A percentile compares a stretch with the other conserved stretches of the same genome.
Conservation (phyloP, 2,113 vertebrate genomes). For the Pristiophorus japonicus region DNA sequence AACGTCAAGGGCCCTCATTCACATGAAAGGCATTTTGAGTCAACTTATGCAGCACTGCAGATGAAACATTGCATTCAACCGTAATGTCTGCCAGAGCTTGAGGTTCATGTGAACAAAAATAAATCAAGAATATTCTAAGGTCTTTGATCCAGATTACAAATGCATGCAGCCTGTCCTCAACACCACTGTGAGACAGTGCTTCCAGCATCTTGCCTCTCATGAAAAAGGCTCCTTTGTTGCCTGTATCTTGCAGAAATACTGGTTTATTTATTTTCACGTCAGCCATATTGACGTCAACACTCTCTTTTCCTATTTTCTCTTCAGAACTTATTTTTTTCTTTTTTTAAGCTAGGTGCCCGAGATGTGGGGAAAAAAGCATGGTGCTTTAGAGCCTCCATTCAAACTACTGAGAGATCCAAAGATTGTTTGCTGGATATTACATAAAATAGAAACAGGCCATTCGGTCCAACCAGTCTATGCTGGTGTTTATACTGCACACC, state of each 20-base stretch:
- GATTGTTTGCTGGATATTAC: not conserved
- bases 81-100: not conserved
- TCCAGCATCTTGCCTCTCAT: not conserved
- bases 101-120: not conserved
- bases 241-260: not conserved
- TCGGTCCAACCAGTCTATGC: not conserved
- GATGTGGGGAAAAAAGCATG: not conserved
- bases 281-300: not conserved
- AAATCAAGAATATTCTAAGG: constrained; percentile 19
- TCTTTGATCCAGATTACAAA: not conserved
- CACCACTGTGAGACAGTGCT: not conserved
- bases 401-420: not conserved
- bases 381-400: not conserved
- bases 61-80: not conserved
- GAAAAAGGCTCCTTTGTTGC: not conserved
- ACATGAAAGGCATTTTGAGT: constrained; percentile 9
- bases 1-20: not conserved
- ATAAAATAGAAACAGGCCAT: not conserved
- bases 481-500: too few relatives aligned
- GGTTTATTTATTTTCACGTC: not conserved
- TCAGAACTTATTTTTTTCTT: not conserved
- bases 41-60: not conserved
- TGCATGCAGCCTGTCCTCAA: not conserved
- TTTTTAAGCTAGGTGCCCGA: not conserved
- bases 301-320: not conserved